Percentiles rank a stretch among this genome's conserved stretches.
phyloP scores from a whole-genome alignment of 2,113 vertebrate genomes.

The Polyodon spathula region DNA sequence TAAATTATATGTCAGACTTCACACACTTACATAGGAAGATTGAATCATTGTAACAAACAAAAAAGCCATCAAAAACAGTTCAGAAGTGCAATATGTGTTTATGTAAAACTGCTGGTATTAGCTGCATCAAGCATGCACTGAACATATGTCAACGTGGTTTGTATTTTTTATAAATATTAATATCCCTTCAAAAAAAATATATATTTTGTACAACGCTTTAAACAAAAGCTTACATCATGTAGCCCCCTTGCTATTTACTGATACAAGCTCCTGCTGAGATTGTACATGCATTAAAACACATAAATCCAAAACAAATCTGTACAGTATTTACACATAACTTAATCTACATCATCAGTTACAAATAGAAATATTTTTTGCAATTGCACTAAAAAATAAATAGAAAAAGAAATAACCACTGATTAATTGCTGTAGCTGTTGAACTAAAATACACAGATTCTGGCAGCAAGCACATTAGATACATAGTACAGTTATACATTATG shows the following conservation, averaged over 20 bases:
- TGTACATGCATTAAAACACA: conserved; percentile 36
- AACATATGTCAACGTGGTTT: too few species aligned
- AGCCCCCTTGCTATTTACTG: conserved; percentile 14
- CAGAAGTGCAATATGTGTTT: background rate
- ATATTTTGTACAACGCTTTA: too few species aligned
- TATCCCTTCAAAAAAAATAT: background rate
- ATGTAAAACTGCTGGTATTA: conserved; percentile 28
- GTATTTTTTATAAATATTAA: background rate
- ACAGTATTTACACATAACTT: conserved; percentile 63
- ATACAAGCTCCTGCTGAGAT: conserved; percentile 35
- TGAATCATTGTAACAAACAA: conserved; percentile 16
- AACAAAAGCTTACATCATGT: too few species aligned
- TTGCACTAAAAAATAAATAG: conserved; percentile 62
- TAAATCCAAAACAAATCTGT: conserved; percentile 44
- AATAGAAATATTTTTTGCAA: conserved; percentile 43
- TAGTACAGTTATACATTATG: conserved; percentile 5
- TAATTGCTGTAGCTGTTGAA: conserved; percentile 30
- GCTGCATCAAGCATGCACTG: conserved; percentile 14
- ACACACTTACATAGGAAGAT: conserved; percentile 14
- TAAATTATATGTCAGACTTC: conserved; percentile 1
- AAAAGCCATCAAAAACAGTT: conserved; percentile 23
- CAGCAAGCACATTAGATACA: conserved; percentile 39
- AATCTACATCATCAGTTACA: conserved; percentile 46
- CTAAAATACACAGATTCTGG: conserved; percentile 31
- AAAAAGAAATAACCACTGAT: conserved; percentile 22